Evolutionary conservation across 2,113 vertebrate genomes (phyloP), one percentile per base, ranked within the genome.

Genomic region (Nesoenas mayeri): DNA sequence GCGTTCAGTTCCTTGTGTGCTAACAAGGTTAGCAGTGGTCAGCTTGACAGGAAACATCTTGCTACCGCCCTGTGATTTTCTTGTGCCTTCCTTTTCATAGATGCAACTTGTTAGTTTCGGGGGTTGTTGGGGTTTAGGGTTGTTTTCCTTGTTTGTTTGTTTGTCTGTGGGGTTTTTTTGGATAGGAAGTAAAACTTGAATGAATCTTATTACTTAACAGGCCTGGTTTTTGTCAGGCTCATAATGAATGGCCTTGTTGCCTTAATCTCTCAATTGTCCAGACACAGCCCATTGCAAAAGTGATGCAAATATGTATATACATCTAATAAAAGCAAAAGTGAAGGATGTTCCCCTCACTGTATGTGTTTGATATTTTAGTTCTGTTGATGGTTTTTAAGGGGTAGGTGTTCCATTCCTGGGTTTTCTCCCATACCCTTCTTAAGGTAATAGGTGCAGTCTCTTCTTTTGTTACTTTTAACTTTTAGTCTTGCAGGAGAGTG

Each of bases 321-420:
- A 47, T 15, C 5, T 69, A 47, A 5, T 62, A 71, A 88, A 47
- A 58, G 40, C 50, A 50, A 38, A 90, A 73, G 13, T 20, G 6
- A 57, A 75, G 48, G 31, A 50, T 11, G 20, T 70, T 89, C 56
- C 10, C 11, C 4, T 12, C 15, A 10, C 13, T 40, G 5, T 42
- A 3, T 71, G 15, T 32, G 2, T 85, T 72, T 88, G 17, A 36
- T 56, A 18, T 42, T 72, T 81, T 82, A 2, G 1, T 77, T 85
- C 12, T 66, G 6, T 58, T 57, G 19, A 31, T 65, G 9, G 4
- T 20, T 81, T 93, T 78, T 71, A 82, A 88, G 25, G 28, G 15
- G n/a, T 40, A 48, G n/a, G 2, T 0, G 1, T n/a, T 71, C 8
- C 47, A 62, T 81, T 56, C 5, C 22, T 71, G 32, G 0, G 0